phyloP scores from a whole-genome alignment of 1,140 invertebrate genomes.

The Atta colombica region DNA sequence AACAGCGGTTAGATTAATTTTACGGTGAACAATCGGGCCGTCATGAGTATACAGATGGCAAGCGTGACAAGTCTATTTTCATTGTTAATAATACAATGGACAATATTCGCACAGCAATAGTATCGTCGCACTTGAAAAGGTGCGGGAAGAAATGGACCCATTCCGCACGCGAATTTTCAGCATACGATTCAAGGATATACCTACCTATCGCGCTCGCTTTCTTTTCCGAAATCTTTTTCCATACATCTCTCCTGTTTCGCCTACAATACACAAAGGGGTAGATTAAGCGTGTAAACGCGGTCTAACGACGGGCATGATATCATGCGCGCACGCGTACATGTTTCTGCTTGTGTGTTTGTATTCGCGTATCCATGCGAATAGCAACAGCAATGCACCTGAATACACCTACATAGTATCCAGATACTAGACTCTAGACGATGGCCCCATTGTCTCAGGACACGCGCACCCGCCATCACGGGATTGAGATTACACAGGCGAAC shows the following conservation, averaged over 20 bases:
- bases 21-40: neutral
- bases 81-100: constrained; percentile 21
- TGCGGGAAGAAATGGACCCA: neutral
- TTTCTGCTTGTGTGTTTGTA: neutral
- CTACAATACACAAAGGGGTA: constrained; percentile 60
- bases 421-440: constrained; percentile 43
- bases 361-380: neutral
- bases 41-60: neutral
- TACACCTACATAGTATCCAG: constrained; percentile 39
- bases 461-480: constrained; percentile 23
- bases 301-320: constrained; percentile 57
- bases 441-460: constrained; percentile 63
- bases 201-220: neutral
- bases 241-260: constrained; percentile 26
- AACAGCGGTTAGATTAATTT: constrained; percentile 48
- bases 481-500: constrained; percentile 52
- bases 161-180: constrained; percentile 20
- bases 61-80: constrained; percentile 32
- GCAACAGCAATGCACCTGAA: constrained; percentile 33
- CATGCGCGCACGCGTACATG: neutral
- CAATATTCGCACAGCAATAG: neutral
- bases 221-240: constrained; percentile 32
- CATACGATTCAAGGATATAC: neutral
- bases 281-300: constrained; percentile 54
- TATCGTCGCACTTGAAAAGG: constrained; percentile 15